These are phyloP conservation scores for Ooceraea biroi DNA, from an alignment of 1,140 invertebrate species.

Conservation along the genomic window DNA sequence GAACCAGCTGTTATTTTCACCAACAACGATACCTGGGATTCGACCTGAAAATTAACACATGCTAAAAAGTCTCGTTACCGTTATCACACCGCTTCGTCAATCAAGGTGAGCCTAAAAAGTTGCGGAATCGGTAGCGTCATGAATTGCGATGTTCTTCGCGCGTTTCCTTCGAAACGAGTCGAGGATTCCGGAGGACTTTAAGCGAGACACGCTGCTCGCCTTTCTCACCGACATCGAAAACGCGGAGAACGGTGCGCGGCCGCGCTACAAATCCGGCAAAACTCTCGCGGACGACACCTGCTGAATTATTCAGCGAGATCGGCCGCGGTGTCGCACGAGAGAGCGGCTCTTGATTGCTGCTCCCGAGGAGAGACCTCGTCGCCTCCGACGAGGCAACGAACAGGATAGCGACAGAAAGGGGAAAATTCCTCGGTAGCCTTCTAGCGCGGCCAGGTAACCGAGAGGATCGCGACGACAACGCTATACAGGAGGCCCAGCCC, in stretches of 20 bases:
- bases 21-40: too few species aligned
- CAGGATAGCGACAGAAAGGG: too few species aligned
- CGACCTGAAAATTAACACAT: too few species aligned
- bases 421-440: slow-evolving; percentile 42
- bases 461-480: slow-evolving; percentile 74
- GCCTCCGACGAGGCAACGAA: slow-evolving; percentile 41
- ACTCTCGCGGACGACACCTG: slow-evolving; percentile 71
- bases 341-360: slow-evolving; percentile 69
- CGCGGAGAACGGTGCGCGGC: slow-evolving; percentile 66
- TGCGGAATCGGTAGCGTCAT: too few species aligned
- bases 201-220: slow-evolving; percentile 26
- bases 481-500: slow-evolving; percentile 49
- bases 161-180: slow-evolving; percentile 11
- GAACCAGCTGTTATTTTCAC: too few species aligned
- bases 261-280: slow-evolving; percentile 74
- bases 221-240: slow-evolving; percentile 66
- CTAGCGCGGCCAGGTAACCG: slow-evolving; percentile 37
- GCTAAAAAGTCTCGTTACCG: too few species aligned
- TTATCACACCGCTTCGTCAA: too few species aligned
- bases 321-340: slow-evolving; percentile 70
- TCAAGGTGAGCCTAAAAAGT: too few species aligned
- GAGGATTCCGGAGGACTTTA: neutral
- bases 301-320: slow-evolving; percentile 72
- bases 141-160: too few species aligned
- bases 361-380: slow-evolving; percentile 77